phyloP scores from a whole-genome alignment of 2,888 invertebrate species.

The Papilio protenor region DNA sequence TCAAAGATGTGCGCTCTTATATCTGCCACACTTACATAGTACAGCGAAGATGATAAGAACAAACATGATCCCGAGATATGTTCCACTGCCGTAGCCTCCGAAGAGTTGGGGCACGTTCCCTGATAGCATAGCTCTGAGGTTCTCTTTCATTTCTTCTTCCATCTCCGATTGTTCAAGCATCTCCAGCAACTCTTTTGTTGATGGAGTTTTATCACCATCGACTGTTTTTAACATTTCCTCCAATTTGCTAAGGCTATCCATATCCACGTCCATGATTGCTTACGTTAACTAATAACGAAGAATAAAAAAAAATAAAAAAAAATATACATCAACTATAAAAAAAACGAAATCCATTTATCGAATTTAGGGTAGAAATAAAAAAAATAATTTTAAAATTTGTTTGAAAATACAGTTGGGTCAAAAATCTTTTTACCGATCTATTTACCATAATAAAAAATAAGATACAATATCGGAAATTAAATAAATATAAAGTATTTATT shows the following conservation, averaged over 20 bases:
- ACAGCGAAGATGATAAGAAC: conserved; percentile 66
- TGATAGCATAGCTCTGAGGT: conserved; percentile 79
- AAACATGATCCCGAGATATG: conserved; percentile 63
- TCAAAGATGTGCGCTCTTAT: too few species aligned
- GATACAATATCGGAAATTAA: too few species aligned
- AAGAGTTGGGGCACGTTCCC: conserved; percentile 73
- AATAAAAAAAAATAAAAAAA: neutral
- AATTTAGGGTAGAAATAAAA: too few species aligned
- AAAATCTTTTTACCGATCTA: too few species aligned
- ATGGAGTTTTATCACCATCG: conserved; percentile 73
- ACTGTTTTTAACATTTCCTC: conserved; percentile 65
- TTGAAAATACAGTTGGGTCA: too few species aligned
- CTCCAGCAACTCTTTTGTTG: conserved; percentile 83
- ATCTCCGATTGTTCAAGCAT: conserved; percentile 85
- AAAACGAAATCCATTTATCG: too few species aligned
- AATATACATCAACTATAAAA: neutral
- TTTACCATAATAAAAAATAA: too few species aligned
- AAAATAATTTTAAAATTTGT: too few species aligned
- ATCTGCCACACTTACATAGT: conserved; percentile 65
- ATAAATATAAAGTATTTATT: too few species aligned
- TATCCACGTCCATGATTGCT: conserved; percentile 53
- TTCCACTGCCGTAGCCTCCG: conserved; percentile 60
- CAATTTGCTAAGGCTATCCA: conserved; percentile 54
- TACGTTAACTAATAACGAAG: neutral
- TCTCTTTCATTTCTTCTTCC: conserved; percentile 86